Evolutionary conservation across 2,888 invertebrate genomes (phyloP).

Genomic region (Dryomyza anilis): DNA sequence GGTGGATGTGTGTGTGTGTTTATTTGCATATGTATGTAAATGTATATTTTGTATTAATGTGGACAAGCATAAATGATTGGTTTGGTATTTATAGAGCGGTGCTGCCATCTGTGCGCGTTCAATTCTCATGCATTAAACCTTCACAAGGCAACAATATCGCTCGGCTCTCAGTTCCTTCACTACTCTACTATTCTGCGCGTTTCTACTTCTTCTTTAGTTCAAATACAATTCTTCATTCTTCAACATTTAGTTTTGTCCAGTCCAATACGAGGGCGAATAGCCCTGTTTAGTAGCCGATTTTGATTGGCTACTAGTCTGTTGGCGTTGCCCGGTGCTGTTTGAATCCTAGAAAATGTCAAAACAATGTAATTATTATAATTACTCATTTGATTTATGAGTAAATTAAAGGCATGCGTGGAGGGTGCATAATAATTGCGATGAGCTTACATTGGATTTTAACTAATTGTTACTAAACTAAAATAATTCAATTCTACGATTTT

Average conservation of each 20-base stretch:
- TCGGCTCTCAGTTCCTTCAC: no score
- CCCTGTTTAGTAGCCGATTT: slow-evolving; percentile 61
- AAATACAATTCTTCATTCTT: no score
- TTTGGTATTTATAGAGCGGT: slow-evolving; percentile 21
- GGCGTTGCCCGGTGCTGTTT: slow-evolving; percentile 62
- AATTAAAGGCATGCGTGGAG: background rate
- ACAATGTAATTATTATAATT: no score
- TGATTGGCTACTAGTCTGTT: slow-evolving; percentile 61
- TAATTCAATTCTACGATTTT: no score
- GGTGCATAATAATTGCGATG: no score
- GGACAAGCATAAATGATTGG: slow-evolving; percentile 25
- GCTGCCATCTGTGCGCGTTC: slow-evolving; percentile 10
- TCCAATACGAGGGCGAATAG: slow-evolving; percentile 62
- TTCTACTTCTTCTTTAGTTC: no score
- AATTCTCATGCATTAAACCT: slow-evolving; percentile 18
- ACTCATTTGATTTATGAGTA: background rate
- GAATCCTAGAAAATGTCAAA: slow-evolving; percentile 60
- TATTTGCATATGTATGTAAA: slow-evolving; percentile 31
- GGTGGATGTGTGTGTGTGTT: slow-evolving; percentile 38
- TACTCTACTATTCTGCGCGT: no score
- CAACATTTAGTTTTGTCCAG: slow-evolving; percentile 59
- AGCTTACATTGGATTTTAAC: no score
- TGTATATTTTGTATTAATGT: slow-evolving; percentile 19
- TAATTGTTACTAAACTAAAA: no score
- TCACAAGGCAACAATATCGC: slow-evolving; percentile 31